Evolutionary conservation across 2,113 vertebrate genomes (phyloP).

Genomic region (Siniperca knerii): DNA sequence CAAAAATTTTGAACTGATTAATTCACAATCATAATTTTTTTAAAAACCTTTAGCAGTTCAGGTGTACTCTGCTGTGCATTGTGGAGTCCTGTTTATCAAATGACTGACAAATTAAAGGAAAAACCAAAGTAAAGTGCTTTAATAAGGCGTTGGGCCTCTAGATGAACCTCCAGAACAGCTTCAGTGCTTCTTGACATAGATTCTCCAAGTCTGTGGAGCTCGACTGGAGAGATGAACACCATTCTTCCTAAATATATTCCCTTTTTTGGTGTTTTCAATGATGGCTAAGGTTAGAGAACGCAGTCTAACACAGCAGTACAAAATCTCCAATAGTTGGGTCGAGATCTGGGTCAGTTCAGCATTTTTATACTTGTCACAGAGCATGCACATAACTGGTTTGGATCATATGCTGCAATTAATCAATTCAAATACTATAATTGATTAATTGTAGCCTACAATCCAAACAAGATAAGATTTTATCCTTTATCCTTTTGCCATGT

Average conservation of each 20-base stretch:
- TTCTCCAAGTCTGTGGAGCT: not conserved
- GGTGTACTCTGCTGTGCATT: not conserved
- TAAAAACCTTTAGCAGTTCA: not conserved
- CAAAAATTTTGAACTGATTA: too few relatives aligned
- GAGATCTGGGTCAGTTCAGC: not conserved
- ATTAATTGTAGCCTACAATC: not conserved
- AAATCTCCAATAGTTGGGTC: not conserved
- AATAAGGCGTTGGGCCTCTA: not conserved
- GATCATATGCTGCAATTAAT: too few relatives aligned
- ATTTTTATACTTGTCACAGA: not conserved
- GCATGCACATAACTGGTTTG: too few relatives aligned
- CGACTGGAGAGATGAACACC: not conserved
- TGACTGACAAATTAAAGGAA: not conserved
- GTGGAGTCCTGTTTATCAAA: not conserved
- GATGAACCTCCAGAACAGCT: not conserved
- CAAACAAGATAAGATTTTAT: not conserved
- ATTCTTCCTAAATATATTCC: not conserved
- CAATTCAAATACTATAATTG: too few relatives aligned
- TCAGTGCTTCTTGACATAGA: not conserved
- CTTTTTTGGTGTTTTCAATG: not conserved
- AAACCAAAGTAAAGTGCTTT: not conserved
- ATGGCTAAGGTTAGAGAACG: not conserved
- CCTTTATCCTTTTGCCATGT: not conserved
- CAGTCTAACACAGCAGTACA: not conserved
- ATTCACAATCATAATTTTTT: too few relatives aligned